phyloP scores from a whole-genome alignment of 1,140 invertebrate species.

The Artemia franciscana region DNA sequence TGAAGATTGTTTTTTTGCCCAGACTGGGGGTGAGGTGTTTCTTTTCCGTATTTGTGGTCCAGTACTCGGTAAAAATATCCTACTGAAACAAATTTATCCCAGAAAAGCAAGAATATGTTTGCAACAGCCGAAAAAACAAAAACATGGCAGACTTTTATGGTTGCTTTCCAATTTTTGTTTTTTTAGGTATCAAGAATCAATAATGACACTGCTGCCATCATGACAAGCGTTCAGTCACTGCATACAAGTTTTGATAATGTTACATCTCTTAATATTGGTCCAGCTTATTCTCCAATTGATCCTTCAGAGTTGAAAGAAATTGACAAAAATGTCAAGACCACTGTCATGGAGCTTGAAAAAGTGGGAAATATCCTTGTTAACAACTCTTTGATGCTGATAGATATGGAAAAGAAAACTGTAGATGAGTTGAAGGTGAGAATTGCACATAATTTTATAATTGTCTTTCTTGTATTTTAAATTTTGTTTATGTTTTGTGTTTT shows the following conservation, averaged over 20 bases:
- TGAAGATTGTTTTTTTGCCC: too few relatives aligned
- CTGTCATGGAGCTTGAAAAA: background rate
- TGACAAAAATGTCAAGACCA: background rate
- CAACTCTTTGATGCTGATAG: background rate
- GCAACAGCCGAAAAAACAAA: too few relatives aligned
- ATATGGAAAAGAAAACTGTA: background rate
- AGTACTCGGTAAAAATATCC: too few relatives aligned
- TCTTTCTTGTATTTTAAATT: too few relatives aligned
- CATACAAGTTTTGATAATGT: conserved; percentile 7
- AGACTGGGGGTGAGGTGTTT: too few relatives aligned
- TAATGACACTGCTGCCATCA: conserved; percentile 9
- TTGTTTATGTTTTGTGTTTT: too few relatives aligned
- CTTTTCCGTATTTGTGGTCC: too few relatives aligned
- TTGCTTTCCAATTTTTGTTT: too few relatives aligned
- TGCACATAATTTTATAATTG: too few relatives aligned
- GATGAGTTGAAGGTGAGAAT: background rate
- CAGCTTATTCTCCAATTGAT: background rate
- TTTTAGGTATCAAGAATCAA: conserved; percentile 3
- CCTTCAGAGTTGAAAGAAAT: background rate
- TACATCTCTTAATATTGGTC: background rate
- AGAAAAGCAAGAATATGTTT: too few relatives aligned
- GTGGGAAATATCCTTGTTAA: background rate
- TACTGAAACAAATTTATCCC: too few relatives aligned
- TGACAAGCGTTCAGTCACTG: conserved; percentile 6
- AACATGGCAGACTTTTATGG: too few relatives aligned